These are phyloP conservation scores for Sarcophilus harrisii DNA, from an alignment of 2,797 vertebrate species.

Conservation along the genomic window DNA sequence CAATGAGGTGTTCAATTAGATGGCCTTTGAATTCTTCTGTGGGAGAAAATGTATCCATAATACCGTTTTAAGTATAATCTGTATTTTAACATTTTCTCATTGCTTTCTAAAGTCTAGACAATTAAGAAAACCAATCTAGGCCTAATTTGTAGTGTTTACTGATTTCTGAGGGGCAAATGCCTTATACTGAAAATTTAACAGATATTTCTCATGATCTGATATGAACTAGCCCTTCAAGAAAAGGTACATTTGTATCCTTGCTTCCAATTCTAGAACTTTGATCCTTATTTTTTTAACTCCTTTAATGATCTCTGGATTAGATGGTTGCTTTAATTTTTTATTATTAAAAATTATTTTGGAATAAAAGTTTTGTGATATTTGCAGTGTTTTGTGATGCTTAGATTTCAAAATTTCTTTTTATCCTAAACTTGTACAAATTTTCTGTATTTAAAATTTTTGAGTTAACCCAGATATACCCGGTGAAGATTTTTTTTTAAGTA, in stretches of 20 bases:
- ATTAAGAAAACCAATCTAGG: background rate
- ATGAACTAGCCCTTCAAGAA: background rate
- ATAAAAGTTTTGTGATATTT: slow-evolving; percentile 5
- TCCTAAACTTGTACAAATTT: slow-evolving; percentile 5
- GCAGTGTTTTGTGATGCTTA: background rate
- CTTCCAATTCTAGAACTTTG: background rate
- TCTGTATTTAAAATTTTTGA: slow-evolving; percentile 12
- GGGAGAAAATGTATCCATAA: background rate
- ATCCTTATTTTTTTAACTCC: background rate
- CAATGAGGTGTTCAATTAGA: background rate
- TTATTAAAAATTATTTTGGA: slow-evolving; percentile 5
- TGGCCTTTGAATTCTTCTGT: background rate
- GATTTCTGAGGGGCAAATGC: background rate
- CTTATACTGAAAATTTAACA: background rate
- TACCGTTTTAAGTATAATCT: background rate
- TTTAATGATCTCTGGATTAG: background rate
- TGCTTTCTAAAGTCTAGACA: background rate
- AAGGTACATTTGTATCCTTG: background rate
- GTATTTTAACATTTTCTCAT: background rate
- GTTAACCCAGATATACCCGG: background rate
- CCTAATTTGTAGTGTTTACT: background rate
- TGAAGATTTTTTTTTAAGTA: slow-evolving; percentile 33
- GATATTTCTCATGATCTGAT: background rate
- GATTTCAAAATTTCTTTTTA: slow-evolving; percentile 31
- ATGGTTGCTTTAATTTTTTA: background rate